A percentile compares a stretch with the other conserved stretches of the same genome.
phyloP scores from a whole-genome alignment of 2,797 vertebrate species.

The Phataginus tetradactyla region DNA sequence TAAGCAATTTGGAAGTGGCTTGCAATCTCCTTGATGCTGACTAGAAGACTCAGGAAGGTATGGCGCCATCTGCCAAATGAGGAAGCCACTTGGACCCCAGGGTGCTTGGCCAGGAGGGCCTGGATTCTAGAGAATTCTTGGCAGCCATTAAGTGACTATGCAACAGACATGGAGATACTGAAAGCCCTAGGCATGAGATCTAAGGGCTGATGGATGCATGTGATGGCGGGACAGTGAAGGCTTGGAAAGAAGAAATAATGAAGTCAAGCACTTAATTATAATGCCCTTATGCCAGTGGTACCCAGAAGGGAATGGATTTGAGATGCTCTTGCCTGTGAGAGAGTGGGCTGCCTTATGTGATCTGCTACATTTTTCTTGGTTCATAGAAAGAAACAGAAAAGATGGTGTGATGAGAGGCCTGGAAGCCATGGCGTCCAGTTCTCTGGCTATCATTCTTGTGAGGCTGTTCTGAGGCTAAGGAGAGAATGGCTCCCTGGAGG shows the following conservation, averaged over 20 bases:
- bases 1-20: conserved; percentile 62
- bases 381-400: neutral
- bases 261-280: neutral
- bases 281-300: neutral
- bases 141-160: conserved; percentile 62
- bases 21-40: conserved; percentile 49
- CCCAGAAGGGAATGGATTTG: neutral
- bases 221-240: conserved; percentile 61
- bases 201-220: conserved; percentile 68
- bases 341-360: neutral
- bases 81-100: conserved; percentile 69
- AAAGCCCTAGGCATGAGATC: conserved; percentile 69
- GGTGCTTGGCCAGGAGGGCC: conserved; percentile 74
- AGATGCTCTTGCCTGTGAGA: neutral
- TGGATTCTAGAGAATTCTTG: conserved; percentile 76
- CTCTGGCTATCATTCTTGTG: neutral
- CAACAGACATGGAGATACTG: conserved; percentile 56
- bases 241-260: conserved; percentile 59
- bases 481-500: neutral
- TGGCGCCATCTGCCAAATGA: conserved; percentile 72
- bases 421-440: neutral
- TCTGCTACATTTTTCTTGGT: conserved; percentile 8
- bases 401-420: neutral
- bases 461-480: neutral
- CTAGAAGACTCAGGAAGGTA: conserved; percentile 71